Evolutionary conservation across 2,797 vertebrate species (phyloP).

Genomic region (Stomatorhinus walkeri): DNA sequence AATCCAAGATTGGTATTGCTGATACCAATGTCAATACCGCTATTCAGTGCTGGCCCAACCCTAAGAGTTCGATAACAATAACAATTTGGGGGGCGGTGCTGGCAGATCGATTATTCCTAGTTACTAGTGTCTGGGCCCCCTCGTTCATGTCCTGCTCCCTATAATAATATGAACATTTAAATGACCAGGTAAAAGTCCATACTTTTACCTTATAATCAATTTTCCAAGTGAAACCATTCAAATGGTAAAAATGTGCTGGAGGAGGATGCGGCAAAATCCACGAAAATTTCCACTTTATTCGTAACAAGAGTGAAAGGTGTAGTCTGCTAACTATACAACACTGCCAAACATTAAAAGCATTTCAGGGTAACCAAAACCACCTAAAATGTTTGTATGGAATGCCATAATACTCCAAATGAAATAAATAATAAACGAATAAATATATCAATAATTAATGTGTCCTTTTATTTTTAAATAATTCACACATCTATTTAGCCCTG

Average conservation of each 20-base stretch:
- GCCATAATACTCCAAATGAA: too few species aligned
- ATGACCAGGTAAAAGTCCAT: neutral
- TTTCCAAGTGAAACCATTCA: neutral
- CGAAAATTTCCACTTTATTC: neutral
- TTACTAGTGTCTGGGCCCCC: neutral
- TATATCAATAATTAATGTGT: neutral
- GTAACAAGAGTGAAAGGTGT: neutral
- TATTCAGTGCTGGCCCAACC: neutral
- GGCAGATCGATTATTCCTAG: neutral
- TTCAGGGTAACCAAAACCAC: too few species aligned
- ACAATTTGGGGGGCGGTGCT: neutral
- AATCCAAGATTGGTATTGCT: neutral
- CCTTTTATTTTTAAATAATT: neutral
- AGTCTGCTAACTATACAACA: neutral
- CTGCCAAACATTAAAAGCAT: too few species aligned
- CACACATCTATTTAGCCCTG: neutral
- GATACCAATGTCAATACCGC: neutral
- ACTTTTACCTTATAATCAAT: neutral
- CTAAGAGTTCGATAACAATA: neutral
- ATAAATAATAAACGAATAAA: too few species aligned
- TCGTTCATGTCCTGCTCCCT: neutral
- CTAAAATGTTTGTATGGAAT: too few species aligned
- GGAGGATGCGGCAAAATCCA: neutral
- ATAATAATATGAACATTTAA: neutral
- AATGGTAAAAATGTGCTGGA: neutral